Conservation (phyloP, 1,140 invertebrate species). For the Pseudomyrmex sp. region DNA sequence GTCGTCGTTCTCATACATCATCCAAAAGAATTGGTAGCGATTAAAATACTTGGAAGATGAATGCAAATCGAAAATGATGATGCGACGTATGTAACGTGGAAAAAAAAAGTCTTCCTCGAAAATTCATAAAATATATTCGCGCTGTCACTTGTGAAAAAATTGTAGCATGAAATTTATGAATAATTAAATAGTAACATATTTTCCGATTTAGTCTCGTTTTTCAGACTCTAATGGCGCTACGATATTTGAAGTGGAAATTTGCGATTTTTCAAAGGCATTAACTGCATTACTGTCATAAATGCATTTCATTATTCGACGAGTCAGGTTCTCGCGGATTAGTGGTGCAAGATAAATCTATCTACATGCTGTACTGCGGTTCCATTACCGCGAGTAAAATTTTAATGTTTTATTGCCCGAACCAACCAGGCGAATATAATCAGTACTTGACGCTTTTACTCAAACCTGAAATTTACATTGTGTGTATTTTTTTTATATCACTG, state of each 20-base stretch:
- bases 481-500: not conserved
- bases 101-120: not conserved
- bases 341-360: not conserved
- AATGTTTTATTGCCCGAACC: conserved; percentile 7
- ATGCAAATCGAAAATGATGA: not conserved
- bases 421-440: conserved; percentile 22
- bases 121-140: too few species aligned
- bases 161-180: conserved; percentile 1
- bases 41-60: conserved; percentile 59
- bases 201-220: not conserved
- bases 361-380: conserved; percentile 3
- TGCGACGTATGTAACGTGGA: not conserved
- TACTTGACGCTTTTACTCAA: not conserved
- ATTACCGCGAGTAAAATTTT: conserved; percentile 24
- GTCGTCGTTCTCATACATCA: conserved; percentile 65
- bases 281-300: not conserved
- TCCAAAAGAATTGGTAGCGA: conserved; percentile 11
- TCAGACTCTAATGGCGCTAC: not conserved
- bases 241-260: not conserved
- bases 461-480: conserved; percentile 1
- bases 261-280: conserved; percentile 5
- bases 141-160: not conserved
- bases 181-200: not conserved
- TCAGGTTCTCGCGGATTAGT: not conserved
- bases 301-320: not conserved